These are phyloP conservation scores for Platerodrilus igneus DNA, from an alignment of 2,888 invertebrate species.

Conservation along the genomic window DNA sequence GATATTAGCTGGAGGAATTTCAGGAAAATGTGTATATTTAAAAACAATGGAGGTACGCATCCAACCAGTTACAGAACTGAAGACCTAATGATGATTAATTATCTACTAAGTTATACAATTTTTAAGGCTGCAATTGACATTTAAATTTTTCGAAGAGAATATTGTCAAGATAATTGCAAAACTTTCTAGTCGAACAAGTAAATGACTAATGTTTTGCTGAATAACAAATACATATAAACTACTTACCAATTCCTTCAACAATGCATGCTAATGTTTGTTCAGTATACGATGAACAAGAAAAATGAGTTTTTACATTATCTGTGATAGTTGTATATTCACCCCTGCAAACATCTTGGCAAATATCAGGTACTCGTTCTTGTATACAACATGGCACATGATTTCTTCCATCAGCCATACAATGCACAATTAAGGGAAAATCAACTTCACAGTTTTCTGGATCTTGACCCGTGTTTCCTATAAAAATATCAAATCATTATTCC, in stretches of 20 bases:
- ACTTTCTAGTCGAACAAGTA: no score
- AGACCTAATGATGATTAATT: no score
- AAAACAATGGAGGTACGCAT: no score
- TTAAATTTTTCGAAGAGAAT: neutral
- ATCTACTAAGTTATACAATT: no score
- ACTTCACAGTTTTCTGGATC: conserved; percentile 77
- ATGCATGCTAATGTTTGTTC: conserved; percentile 79
- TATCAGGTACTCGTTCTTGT: conserved; percentile 74
- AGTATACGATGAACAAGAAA: conserved; percentile 78
- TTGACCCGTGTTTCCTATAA: conserved; percentile 71
- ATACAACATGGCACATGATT: conserved; percentile 84
- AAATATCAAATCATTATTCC: no score
- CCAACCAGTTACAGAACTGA: no score
- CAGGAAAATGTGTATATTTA: no score
- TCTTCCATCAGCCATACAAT: conserved; percentile 74
- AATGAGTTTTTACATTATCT: conserved; percentile 77
- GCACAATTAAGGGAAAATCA: conserved; percentile 75
- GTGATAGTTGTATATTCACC: conserved; percentile 83
- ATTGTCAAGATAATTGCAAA: no score
- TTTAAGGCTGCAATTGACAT: neutral
- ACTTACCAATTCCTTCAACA: conserved; percentile 68
- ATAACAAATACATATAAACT: no score
- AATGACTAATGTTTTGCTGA: no score
- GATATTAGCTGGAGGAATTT: no score
- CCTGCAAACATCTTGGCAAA: conserved; percentile 80